Conservation (phyloP, 2,797 vertebrate species). For the Bovichtus variegatus region DNA sequence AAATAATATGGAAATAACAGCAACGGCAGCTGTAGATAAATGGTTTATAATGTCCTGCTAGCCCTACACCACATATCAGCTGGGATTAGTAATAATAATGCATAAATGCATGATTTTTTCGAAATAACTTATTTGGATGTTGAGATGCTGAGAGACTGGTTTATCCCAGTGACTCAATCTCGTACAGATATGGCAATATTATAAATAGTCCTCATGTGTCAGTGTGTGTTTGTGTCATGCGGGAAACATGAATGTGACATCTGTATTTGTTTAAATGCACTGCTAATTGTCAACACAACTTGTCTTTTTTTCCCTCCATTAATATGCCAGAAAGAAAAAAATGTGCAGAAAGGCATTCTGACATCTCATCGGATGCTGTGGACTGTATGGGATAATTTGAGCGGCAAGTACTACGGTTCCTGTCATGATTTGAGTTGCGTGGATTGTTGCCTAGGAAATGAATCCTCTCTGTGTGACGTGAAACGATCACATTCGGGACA, state of each 20-base stretch:
- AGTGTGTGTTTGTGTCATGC: too few relatives aligned
- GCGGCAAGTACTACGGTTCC: not conserved
- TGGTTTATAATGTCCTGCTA: not conserved
- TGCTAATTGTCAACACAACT: not conserved
- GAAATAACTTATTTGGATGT: not conserved
- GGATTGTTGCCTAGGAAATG: not conserved
- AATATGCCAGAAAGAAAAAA: not conserved
- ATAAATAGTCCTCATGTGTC: not conserved
- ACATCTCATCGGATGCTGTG: constrained; percentile 1
- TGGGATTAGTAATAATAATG: not conserved
- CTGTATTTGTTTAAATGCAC: not conserved
- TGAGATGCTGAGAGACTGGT: not conserved
- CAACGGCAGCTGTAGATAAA: not conserved
- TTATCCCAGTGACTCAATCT: not conserved
- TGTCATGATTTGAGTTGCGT: not conserved
- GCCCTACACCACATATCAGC: not conserved
- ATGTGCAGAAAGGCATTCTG: not conserved
- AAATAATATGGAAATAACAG: not conserved
- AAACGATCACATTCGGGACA: constrained; percentile 9
- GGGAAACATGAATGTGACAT: too few relatives aligned
- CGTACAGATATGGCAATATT: not conserved
- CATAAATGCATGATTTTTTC: too few relatives aligned
- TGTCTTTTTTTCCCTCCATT: not conserved
- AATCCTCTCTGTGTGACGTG: not conserved
- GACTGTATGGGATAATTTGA: not conserved